Evolutionary conservation across 2,113 vertebrate species (phyloP).

Genomic region (Proterorhinus semilunaris): DNA sequence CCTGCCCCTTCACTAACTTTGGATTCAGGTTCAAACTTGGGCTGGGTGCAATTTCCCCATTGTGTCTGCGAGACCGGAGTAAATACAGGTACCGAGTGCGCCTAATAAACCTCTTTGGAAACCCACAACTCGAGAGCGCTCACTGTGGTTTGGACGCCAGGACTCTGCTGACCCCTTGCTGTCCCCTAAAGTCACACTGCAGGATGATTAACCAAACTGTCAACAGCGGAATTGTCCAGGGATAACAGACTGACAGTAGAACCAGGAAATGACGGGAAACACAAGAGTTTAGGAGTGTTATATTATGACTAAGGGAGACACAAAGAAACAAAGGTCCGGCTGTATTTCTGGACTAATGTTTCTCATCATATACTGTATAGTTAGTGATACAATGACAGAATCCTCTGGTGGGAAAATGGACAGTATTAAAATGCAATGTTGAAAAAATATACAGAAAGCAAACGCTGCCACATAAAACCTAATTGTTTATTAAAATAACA

Average conservation of each 20-base stretch:
- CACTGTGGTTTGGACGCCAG: conserved; percentile 17
- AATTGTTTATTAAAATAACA: no score
- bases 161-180: conserved; percentile 43
- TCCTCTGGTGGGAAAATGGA: not conserved
- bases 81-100: conserved; percentile 19
- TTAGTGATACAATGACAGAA: not conserved
- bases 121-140: conserved; percentile 29
- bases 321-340: conserved; percentile 9
- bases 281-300: conserved; percentile 40
- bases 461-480: no score
- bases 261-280: conserved; percentile 51
- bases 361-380: conserved; percentile 14
- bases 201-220: conserved; percentile 69
- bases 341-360: conserved; percentile 34
- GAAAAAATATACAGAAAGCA: not conserved
- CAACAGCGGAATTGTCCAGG: conserved; percentile 63
- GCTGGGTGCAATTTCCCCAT: conserved; percentile 84
- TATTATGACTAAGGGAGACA: conserved; percentile 24
- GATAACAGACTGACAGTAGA: conserved; percentile 63
- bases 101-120: conserved; percentile 25
- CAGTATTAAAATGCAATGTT: not conserved
- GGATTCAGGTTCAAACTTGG: conserved; percentile 23
- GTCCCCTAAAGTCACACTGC: conserved; percentile 57
- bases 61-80: conserved; percentile 75
- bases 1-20: conserved; percentile 24